Conservation (phyloP, 2,113 vertebrate species). For the Aspiorhynchus laticeps region DNA sequence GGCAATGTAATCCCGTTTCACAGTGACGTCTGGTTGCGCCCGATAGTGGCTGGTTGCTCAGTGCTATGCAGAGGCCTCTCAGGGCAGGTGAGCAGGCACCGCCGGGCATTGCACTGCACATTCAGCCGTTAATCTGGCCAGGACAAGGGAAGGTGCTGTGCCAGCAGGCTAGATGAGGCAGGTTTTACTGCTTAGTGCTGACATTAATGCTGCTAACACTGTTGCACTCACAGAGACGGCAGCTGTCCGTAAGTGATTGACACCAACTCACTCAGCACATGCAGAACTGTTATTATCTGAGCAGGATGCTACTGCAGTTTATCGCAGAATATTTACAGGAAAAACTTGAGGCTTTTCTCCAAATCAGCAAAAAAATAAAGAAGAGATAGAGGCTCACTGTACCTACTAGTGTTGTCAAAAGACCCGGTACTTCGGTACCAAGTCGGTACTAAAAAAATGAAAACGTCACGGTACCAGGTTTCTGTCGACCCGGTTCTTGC, state of each 20-base stretch:
- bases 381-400: constrained; percentile 49
- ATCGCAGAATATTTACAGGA: constrained; percentile 58
- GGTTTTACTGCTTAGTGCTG: constrained; percentile 71
- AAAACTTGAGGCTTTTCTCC: constrained; percentile 58
- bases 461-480: too few relatives aligned
- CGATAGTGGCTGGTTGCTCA: constrained; percentile 76
- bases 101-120: constrained; percentile 69
- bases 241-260: constrained; percentile 61
- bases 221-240: constrained; percentile 26
- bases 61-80: constrained; percentile 71
- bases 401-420: too few relatives aligned
- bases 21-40: constrained; percentile 75
- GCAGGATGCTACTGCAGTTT: constrained; percentile 60
- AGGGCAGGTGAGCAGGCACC: constrained; percentile 67
- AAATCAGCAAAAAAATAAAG: constrained; percentile 13
- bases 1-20: constrained; percentile 77
- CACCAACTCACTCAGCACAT: constrained; percentile 59
- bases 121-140: constrained; percentile 75
- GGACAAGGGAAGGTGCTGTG: constrained; percentile 71
- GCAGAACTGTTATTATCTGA: constrained; percentile 56
- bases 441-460: too few relatives aligned
- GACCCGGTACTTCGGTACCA: too few relatives aligned
- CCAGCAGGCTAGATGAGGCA: constrained; percentile 68
- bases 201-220: constrained; percentile 64
- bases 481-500: too few relatives aligned